These are phyloP conservation scores for Sphaeramia orbicularis DNA, from an alignment of 2,797 vertebrate genomes.

Conservation along the genomic window DNA sequence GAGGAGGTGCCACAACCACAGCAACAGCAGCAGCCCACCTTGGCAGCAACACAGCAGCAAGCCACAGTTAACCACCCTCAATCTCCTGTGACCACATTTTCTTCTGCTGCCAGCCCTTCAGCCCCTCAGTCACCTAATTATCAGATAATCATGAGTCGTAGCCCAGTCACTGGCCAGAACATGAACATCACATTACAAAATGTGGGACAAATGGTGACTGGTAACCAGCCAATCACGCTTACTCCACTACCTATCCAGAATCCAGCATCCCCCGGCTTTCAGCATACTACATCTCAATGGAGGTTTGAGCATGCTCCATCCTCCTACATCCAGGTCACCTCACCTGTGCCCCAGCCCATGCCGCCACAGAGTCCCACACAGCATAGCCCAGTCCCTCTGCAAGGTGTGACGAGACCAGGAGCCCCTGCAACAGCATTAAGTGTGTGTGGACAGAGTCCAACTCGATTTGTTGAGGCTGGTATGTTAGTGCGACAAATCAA, in stretches of 20 bases:
- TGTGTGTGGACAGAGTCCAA: conserved; percentile 94
- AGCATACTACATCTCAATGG: conserved; percentile 92
- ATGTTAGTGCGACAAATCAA: conserved; percentile 95
- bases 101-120: conserved; percentile 93
- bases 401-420: conserved; percentile 86
- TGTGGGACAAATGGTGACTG: conserved; percentile 90
- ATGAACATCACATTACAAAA: conserved; percentile 97
- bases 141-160: conserved; percentile 96
- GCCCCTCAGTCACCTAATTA: conserved; percentile 97
- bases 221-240: conserved; percentile 95
- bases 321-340: conserved; percentile 95
- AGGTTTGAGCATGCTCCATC: conserved; percentile 94
- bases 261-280: conserved; percentile 93
- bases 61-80: conserved; percentile 89
- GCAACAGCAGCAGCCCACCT: conserved; percentile 79
- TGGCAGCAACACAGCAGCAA: conserved; percentile 82
- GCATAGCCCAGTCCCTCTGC: conserved; percentile 91
- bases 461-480: conserved; percentile 92
- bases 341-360: conserved; percentile 92
- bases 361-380: conserved; percentile 97
- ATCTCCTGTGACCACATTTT: conserved; percentile 92
- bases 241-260: conserved; percentile 92
- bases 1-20: no score
- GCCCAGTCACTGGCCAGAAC: conserved; percentile 91
- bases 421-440: conserved; percentile 88